phyloP scores from a whole-genome alignment of 2,113 vertebrate species.

The Trematomus loennbergii region DNA sequence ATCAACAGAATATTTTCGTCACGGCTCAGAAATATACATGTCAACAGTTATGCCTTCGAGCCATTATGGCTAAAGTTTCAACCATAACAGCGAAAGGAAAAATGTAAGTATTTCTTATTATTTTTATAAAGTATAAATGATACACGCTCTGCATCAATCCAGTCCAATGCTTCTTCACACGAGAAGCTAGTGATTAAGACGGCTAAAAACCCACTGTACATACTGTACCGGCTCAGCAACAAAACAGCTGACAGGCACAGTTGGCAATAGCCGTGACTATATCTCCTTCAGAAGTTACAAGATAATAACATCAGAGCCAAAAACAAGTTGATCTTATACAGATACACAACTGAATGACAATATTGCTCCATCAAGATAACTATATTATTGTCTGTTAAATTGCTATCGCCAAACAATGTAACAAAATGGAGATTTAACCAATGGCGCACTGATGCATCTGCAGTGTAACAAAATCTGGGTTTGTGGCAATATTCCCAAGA shows the following conservation, averaged over 20 bases:
- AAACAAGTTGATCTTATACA: neutral
- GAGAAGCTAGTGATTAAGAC: neutral
- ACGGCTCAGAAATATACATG: neutral
- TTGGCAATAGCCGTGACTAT: too few relatives aligned
- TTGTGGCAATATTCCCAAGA: too few relatives aligned
- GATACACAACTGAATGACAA: neutral
- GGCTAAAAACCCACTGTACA: neutral
- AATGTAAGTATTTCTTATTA: neutral
- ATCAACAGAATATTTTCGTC: conserved; percentile 17
- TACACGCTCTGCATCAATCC: neutral
- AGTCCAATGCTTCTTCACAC: neutral
- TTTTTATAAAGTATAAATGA: neutral
- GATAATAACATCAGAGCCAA: neutral
- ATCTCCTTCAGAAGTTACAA: too few relatives aligned
- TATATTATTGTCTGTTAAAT: too few relatives aligned
- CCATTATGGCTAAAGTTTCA: neutral
- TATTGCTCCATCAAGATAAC: neutral
- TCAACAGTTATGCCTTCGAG: conserved; percentile 11
- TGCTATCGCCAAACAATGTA: too few relatives aligned
- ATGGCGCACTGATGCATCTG: too few relatives aligned
- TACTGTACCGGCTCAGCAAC: neutral
- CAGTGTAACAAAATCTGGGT: too few relatives aligned
- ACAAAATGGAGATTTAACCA: too few relatives aligned
- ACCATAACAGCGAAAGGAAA: neutral
- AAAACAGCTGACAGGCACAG: neutral